Base-by-base conservation (phyloP, 1,140 invertebrate genomes). In the Steinernema feltiae region DNA sequence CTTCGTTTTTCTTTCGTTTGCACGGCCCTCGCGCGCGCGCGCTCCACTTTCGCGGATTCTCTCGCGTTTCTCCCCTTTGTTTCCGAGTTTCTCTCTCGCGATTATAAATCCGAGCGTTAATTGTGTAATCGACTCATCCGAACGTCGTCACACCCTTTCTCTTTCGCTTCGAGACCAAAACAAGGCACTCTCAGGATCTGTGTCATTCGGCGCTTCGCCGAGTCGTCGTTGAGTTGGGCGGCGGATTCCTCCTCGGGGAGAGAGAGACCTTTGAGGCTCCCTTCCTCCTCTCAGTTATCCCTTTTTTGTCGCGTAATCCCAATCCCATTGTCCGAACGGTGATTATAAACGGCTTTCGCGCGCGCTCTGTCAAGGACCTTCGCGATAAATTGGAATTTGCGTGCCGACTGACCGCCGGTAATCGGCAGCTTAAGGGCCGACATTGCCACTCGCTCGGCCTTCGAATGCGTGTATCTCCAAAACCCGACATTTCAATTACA, bases 311-410 rank as follows among this genome's bases (percentile, higher is more conserved):
- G 24, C 24, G 53, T 63, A 63, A 63, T 63, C 53, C 53, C 53
- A n/a, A 63, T 63, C 53, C 53, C 53, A 17, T 63, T 63, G 53
- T 63, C 53, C 53, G 53, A 63, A 63, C 53, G 12, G 53, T 27
- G 15, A 15, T 27, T 27, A 27, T 63, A 63, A 63, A 63, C 53
- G 53, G 53, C 53, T 63, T 63, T 63, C 53, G 53, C 53, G 53
- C 53, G 53, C 53, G 7, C 53, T 63, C 53, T 63, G 53, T 63
- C 53, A 63, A 63, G 53, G 53, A 63, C 53, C 24, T 27, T 3
- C 12, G 7, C 15, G 24, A 12, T 41, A 63, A 63, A 63, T 63
- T 27, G 53, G 24, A 63, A 63, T 63, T 63, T 27, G 7, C 53
- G 53, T 15, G 53, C 24, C 53, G 53, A 63, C 12, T 27, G 53